phyloP scores from a whole-genome alignment of 2,888 invertebrate species.

The Drosophila mimetica region DNA sequence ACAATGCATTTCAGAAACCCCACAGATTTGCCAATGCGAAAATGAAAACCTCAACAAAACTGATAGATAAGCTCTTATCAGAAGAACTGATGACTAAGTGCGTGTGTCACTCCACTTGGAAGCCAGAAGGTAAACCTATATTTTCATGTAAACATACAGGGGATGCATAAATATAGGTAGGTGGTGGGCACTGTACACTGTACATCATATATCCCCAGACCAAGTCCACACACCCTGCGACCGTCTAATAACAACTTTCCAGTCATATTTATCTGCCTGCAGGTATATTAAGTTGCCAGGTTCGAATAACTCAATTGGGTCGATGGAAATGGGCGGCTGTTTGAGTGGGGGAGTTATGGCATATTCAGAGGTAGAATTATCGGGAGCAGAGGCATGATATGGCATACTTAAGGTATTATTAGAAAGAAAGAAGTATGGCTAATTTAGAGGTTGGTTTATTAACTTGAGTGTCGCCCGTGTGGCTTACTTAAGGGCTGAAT shows the following conservation, averaged over 20 bases:
- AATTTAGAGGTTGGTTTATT: background rate
- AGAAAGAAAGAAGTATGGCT: background rate
- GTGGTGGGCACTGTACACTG: too few relatives aligned
- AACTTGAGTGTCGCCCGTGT: background rate
- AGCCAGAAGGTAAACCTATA: background rate
- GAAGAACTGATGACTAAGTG: slow-evolving; percentile 14
- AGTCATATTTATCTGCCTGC: background rate
- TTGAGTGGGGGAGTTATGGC: background rate
- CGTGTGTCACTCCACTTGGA: slow-evolving; percentile 22
- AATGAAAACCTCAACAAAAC: slow-evolving; percentile 5
- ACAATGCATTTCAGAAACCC: too few relatives aligned
- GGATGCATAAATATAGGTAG: background rate
- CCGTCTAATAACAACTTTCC: slow-evolving; percentile 1
- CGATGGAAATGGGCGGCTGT: background rate
- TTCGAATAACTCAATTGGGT: slow-evolving; percentile 17
- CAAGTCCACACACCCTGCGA: slow-evolving; percentile 10
- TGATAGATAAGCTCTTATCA: slow-evolving; percentile 31
- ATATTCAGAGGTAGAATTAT: background rate
- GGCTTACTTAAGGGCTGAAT: background rate
- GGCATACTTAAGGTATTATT: slow-evolving; percentile 1
- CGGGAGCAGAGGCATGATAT: background rate
- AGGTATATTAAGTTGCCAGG: background rate
- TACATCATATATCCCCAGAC: too few relatives aligned
- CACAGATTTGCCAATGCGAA: background rate
- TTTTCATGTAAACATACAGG: background rate